A percentile compares a stretch with the other conserved stretches of the same genome.
phyloP scores from a whole-genome alignment of 2,888 invertebrate species.

The Drosophila mulleri region DNA sequence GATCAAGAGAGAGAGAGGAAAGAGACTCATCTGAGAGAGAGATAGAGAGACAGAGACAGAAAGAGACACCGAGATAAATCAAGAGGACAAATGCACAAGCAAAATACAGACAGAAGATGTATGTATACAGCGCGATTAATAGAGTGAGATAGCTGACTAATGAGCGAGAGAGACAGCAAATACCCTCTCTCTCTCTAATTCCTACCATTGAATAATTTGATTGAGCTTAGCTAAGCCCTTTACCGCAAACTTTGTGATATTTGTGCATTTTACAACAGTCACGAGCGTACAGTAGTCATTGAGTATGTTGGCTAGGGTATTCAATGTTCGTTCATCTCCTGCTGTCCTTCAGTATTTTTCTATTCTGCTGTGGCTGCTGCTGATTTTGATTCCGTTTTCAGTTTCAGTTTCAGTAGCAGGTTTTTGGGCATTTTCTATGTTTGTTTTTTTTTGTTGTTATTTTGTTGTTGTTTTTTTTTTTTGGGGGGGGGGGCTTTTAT shows the following conservation, averaged over 20 bases:
- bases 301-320: not conserved
- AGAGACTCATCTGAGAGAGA: not conserved
- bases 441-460: not conserved
- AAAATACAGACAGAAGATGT: no score
- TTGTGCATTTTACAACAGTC: not conserved
- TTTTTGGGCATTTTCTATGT: conserved; percentile 11
- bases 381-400: conserved; percentile 29
- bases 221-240: no score
- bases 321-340: not conserved
- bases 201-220: no score
- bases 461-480: conserved; percentile 13
- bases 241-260: not conserved
- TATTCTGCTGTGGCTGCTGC: not conserved
- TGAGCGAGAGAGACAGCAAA: not conserved
- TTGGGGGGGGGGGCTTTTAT: conserved; percentile 79
- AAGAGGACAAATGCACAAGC: not conserved
- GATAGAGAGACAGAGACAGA: no score
- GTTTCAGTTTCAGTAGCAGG: conserved; percentile 15
- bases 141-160: no score
- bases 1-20: not conserved
- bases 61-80: not conserved
- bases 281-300: not conserved
- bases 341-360: not conserved
- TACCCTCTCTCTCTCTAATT: no score
- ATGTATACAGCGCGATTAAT: no score